These are phyloP conservation scores for Cryptoblepharus egeriae DNA, from an alignment of 2,797 vertebrate species.

Conservation along the genomic window DNA sequence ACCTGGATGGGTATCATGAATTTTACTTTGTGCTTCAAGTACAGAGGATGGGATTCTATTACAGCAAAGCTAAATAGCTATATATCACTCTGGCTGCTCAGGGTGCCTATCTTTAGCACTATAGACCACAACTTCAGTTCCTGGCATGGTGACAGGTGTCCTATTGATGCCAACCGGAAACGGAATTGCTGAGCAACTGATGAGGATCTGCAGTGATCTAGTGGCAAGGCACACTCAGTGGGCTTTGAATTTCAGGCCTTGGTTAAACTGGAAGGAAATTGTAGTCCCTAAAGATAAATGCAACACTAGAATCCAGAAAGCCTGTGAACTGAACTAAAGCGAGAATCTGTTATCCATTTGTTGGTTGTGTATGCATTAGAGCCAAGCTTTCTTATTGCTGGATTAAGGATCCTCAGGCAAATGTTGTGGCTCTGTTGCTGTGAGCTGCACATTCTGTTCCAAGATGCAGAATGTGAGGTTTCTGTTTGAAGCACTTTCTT, in stretches of 20 bases:
- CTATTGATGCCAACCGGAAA: slow-evolving; percentile 16
- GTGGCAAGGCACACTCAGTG: not conserved
- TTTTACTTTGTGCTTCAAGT: slow-evolving; percentile 3
- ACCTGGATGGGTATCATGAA: not conserved
- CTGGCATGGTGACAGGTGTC: slow-evolving; percentile 21
- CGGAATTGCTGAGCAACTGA: slow-evolving; percentile 15
- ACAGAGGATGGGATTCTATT: not conserved
- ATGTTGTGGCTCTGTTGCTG: not conserved
- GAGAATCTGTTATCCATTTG: not conserved
- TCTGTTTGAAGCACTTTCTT: not conserved
- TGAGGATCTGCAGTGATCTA: not conserved
- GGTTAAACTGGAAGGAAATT: not conserved
- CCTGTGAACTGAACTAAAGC: not conserved
- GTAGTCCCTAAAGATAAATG: not conserved
- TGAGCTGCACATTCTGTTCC: not conserved
- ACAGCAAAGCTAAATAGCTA: slow-evolving; percentile 12
- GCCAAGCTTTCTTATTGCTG: not conserved
- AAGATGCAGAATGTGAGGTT: not conserved
- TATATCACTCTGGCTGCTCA: slow-evolving; percentile 13
- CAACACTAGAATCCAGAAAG: not conserved
- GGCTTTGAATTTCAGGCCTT: not conserved
- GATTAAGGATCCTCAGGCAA: not conserved
- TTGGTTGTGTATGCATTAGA: not conserved
- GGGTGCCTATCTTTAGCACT: slow-evolving; percentile 29
- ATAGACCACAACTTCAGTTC: slow-evolving; percentile 10